A percentile compares a stretch with the other conserved stretches of the same genome.
These are phyloP conservation scores for Cnemophilus loriae DNA, from an alignment of 2,113 vertebrate species.

Conservation along the genomic window DNA sequence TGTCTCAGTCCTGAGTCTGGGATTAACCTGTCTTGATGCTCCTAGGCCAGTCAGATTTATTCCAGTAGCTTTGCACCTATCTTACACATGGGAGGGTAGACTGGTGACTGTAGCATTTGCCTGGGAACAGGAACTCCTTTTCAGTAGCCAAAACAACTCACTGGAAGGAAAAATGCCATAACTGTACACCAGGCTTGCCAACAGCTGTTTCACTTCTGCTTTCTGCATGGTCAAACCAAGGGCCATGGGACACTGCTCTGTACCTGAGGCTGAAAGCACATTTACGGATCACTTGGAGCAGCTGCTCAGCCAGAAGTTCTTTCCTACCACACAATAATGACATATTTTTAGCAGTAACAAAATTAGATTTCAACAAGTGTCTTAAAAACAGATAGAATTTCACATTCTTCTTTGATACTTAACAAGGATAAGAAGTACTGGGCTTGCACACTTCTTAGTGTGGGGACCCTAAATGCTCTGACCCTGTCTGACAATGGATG, in stretches of 20 bases:
- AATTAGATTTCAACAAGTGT: neutral
- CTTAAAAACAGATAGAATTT: slow-evolving; percentile 59
- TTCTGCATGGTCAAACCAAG: neutral
- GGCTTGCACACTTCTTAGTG: neutral
- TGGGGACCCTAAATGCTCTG: neutral
- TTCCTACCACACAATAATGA: slow-evolving; percentile 1
- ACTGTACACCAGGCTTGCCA: neutral
- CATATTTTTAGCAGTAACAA: slow-evolving; percentile 4
- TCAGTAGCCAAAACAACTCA: neutral
- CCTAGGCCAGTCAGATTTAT: neutral
- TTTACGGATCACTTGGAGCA: neutral
- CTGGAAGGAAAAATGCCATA: neutral
- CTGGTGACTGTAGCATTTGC: neutral
- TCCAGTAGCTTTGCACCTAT: neutral
- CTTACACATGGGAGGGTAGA: neutral
- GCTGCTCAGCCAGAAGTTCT: neutral
- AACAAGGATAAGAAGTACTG: slow-evolving; percentile 36
- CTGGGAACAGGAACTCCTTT: neutral
- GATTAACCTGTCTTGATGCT: neutral
- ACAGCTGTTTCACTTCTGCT: neutral
- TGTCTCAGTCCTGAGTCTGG: neutral
- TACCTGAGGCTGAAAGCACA: neutral
- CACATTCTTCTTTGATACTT: slow-evolving; percentile 20
- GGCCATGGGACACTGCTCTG: neutral
- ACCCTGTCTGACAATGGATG: slow-evolving; percentile 31